Conservation (phyloP, 92 coral and sea anemone genomes). For the Actinernus sp. region DNA sequence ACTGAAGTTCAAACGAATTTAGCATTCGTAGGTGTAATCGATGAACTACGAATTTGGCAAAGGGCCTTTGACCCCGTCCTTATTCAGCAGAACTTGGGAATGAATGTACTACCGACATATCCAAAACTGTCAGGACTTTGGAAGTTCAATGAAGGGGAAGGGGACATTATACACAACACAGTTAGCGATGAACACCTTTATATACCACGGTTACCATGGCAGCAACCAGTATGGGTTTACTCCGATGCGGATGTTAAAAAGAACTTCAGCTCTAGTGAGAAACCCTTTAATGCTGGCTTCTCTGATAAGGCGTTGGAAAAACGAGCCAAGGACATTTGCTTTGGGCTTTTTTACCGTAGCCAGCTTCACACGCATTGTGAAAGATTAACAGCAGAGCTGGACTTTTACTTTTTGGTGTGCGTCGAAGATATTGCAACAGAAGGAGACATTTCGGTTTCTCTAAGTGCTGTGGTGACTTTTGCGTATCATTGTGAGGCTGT, state of each 20-base stretch:
- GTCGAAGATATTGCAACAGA: conserved; percentile 76
- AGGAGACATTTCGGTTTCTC: conserved; percentile 58
- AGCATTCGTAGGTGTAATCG: conserved; percentile 85
- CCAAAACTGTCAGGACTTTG: conserved; percentile 87
- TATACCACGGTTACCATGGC: conserved; percentile 90
- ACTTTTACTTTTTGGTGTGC: conserved; percentile 85
- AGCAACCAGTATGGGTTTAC: conserved; percentile 88
- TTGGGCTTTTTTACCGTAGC: conserved; percentile 67
- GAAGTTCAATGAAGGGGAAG: conserved; percentile 96
- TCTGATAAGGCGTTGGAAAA: conserved; percentile 50
- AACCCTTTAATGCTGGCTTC: conserved; percentile 68
- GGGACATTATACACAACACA: conserved; percentile 66
- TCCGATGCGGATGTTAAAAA: conserved; percentile 88
- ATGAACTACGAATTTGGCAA: conserved; percentile 95
- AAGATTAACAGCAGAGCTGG: conserved; percentile 70
- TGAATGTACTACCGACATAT: conserved; percentile 88
- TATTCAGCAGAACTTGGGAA: conserved; percentile 88
- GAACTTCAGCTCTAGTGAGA: conserved; percentile 75
- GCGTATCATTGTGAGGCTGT: conserved; percentile 93
- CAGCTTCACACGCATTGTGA: conserved; percentile 52
- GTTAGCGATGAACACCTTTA: conserved; percentile 80
- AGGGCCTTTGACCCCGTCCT: conserved; percentile 92
- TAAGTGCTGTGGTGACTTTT: conserved; percentile 78
- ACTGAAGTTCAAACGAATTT: conserved; percentile 49
- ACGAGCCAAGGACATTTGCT: conserved; percentile 69